A percentile compares a stretch with the other conserved stretches of the same genome.
These are phyloP conservation scores for Atopsyche davidsoni DNA, from an alignment of 1,140 invertebrate genomes.

Conservation along the genomic window DNA sequence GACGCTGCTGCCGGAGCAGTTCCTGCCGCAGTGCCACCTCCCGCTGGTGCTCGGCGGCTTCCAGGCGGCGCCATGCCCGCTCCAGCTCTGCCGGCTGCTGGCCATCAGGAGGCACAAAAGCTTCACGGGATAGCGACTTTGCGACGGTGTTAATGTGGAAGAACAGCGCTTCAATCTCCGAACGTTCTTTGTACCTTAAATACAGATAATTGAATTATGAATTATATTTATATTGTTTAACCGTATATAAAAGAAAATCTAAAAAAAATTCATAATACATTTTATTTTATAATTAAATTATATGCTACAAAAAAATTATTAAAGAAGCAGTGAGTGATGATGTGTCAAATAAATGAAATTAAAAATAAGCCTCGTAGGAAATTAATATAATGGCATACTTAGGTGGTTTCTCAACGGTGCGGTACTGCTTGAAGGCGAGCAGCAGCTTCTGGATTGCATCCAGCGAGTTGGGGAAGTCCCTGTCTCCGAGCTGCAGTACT, in stretches of 20 bases:
- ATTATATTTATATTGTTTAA: no score
- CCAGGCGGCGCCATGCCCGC: slow-evolving; percentile 85
- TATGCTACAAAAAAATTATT: no score
- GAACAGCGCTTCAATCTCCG: slow-evolving; percentile 93
- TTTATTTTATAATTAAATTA: no score
- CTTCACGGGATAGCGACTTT: slow-evolving; percentile 86
- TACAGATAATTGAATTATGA: slow-evolving; percentile 4
- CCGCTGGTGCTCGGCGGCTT: slow-evolving; percentile 85
- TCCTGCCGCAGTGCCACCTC: slow-evolving; percentile 91
- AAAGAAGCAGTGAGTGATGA: no score
- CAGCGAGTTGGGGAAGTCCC: slow-evolving; percentile 91
- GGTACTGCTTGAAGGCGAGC: slow-evolving; percentile 88
- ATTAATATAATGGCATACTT: slow-evolving; percentile 76
- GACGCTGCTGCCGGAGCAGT: slow-evolving; percentile 82
- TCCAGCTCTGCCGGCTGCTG: slow-evolving; percentile 89
- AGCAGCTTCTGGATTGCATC: slow-evolving; percentile 92
- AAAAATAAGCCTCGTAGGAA: no score
- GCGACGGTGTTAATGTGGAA: slow-evolving; percentile 96
- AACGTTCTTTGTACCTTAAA: slow-evolving; percentile 84
- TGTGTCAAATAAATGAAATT: no score
- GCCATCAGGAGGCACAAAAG: slow-evolving; percentile 86
- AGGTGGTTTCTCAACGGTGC: slow-evolving; percentile 95
- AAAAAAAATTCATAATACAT: no score
- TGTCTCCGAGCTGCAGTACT: slow-evolving; percentile 75
- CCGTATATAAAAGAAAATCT: no score